Evolutionary conservation across 2,113 vertebrate species (phyloP), one percentile per base, ranked within the genome.

Genomic region (Silurus meridionalis): DNA sequence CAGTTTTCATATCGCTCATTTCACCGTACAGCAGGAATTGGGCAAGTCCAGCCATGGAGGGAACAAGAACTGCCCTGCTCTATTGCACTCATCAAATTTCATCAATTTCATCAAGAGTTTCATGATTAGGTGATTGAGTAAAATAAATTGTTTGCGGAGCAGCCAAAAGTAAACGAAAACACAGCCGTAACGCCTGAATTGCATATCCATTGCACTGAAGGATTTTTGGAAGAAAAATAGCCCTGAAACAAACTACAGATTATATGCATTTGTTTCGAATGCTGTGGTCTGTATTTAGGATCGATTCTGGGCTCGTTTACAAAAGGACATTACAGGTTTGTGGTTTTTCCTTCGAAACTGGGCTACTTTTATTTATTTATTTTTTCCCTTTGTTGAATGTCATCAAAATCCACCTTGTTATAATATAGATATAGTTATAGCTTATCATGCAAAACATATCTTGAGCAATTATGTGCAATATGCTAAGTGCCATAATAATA

Each of bases 51-150:
- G 81, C 55, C 46, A 6, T 50, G 57, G 21, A 75, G 19, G 19
- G 19, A 58, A 37, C 52, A 46, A 48, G 25, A 72, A 72, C 23
- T 55, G 8, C 0, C 11, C 48, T 19, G 61, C 46, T 67, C 61
- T 15, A 17, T n/a, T 25, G 28, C 48, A 55, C 8, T 67, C 23
- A 28, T 25, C 28, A 25, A 5, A 53, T 9, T 0, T 82, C 0
- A 53, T 53, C 25, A 5, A 53, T 9, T 0, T 82, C 1, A 53
- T 82, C 6, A 28, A 10, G 14, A 5, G 53, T 37, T 50, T 82
- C 25, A 67, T 81, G 58, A 63, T 48, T 23, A 64, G 21, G 11
- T 64, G 79, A 64, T 37, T 81, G 79, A 81, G 58, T 81, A 64
- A 21, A 81, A 50, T 63, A 5, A 50, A 8, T 11, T 50, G 1